These are phyloP conservation scores for Eriocheir sinensis DNA, from an alignment of 1,140 invertebrate genomes.

Conservation along the genomic window DNA sequence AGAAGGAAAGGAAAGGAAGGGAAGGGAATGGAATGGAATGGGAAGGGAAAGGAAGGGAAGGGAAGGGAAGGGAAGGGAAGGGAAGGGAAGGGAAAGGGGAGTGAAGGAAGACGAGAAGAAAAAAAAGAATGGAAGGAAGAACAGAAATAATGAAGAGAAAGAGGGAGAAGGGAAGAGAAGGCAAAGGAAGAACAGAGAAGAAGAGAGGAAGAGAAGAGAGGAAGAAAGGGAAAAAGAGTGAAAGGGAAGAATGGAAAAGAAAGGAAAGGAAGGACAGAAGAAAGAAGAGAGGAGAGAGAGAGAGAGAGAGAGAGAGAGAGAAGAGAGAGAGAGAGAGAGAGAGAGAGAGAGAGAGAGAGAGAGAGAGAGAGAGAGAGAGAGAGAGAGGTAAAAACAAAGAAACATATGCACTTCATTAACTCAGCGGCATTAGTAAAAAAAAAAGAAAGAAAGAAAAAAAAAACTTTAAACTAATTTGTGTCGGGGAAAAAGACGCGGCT, in stretches of 20 bases:
- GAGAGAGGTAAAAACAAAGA: neutral
- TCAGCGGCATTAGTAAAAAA: neutral
- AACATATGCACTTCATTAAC: neutral
- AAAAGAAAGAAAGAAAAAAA: neutral
- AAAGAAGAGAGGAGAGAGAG: neutral
- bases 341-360: neutral
- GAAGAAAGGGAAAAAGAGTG: conserved; percentile 11
- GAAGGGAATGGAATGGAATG: neutral
- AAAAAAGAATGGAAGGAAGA: neutral
- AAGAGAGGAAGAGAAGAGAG: neutral
- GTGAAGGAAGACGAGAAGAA: neutral
- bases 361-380: conserved; percentile 18
- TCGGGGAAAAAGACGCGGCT: neutral
- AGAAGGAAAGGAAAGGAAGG: neutral
- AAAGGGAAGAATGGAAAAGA: neutral
- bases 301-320: neutral
- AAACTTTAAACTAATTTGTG: neutral
- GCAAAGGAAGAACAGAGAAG: neutral
- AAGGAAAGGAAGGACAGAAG: neutral
- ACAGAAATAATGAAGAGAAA: neutral
- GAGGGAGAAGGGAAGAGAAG: neutral
- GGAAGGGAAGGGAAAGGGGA: neutral
- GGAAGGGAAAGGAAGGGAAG: neutral
- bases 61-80: neutral
- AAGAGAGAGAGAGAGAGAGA: neutral